Percentiles rank a stretch among this genome's conserved stretches.
These are phyloP conservation scores for Anolis sagrei DNA, from an alignment of 2,113 vertebrate species.

Conservation along the genomic window DNA sequence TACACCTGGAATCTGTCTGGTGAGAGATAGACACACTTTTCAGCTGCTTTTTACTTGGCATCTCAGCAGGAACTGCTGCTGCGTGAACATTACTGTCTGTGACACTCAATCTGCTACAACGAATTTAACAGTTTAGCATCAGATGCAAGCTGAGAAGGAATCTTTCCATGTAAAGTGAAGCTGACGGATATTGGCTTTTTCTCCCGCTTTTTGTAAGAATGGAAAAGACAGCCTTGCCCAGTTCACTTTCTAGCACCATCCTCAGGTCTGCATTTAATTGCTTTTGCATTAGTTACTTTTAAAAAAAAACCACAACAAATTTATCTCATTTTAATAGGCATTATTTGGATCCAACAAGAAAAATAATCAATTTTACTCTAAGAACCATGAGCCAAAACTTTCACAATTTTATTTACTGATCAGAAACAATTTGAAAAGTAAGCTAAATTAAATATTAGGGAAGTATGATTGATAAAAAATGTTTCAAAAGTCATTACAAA, in stretches of 20 bases:
- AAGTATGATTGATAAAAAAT: too few relatives aligned
- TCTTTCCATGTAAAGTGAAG: not conserved
- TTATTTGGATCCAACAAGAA: not conserved
- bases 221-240: not conserved
- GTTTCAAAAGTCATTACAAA: too few relatives aligned
- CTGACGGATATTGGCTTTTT: conserved; percentile 2
- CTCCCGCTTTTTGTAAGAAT: conserved; percentile 1
- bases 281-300: not conserved
- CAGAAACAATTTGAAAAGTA: not conserved
- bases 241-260: not conserved
- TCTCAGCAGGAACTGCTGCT: conserved; percentile 12
- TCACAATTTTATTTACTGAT: not conserved
- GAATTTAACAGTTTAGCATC: conserved; percentile 29
- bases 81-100: not conserved
- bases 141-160: conserved; percentile 14
- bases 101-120: conserved; percentile 30
- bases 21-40: not conserved
- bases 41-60: not conserved
- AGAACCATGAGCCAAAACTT: not conserved
- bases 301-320: not conserved
- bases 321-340: not conserved
- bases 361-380: not conserved
- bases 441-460: too few relatives aligned
- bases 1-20: not conserved
- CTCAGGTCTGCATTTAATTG: not conserved